A percentile compares a stretch with the other conserved stretches of the same genome.
phyloP scores from a whole-genome alignment of 2,113 vertebrate genomes.

The Pedetes capensis region DNA sequence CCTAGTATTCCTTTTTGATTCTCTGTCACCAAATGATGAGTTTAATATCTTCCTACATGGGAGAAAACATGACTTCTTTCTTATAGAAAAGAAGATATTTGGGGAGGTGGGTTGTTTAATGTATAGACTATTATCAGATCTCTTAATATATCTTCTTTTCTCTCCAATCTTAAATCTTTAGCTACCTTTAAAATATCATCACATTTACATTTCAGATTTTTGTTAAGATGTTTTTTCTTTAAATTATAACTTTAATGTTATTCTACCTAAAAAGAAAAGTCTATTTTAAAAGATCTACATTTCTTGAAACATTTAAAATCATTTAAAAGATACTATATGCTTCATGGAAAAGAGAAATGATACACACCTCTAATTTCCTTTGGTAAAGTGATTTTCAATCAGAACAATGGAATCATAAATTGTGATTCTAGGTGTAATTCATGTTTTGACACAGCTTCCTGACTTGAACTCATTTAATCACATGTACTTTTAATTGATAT shows the following conservation, averaged over 20 bases:
- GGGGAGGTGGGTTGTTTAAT: neutral
- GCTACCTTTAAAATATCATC: neutral
- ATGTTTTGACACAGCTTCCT: constrained; percentile 36
- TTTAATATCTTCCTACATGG: neutral
- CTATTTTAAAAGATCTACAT: constrained; percentile 53
- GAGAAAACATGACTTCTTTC: neutral
- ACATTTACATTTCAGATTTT: constrained; percentile 18
- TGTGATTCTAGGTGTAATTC: constrained; percentile 8
- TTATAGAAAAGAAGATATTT: neutral
- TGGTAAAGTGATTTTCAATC: constrained; percentile 53
- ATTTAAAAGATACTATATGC: constrained; percentile 10
- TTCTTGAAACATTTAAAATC: constrained; percentile 50
- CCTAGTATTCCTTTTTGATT: neutral
- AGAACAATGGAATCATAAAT: constrained; percentile 55
- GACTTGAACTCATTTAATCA: constrained; percentile 36
- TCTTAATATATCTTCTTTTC: neutral
- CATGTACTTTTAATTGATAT: constrained; percentile 13
- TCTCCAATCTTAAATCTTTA: neutral
- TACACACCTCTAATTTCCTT: constrained; percentile 51
- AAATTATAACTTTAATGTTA: neutral
- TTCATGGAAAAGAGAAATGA: constrained; percentile 52
- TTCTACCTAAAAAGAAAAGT: constrained; percentile 24
- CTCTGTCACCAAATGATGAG: neutral
- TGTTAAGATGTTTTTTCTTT: constrained; percentile 5
- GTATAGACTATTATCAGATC: neutral